phyloP scores from a whole-genome alignment of 2,888 invertebrate genomes.

The Ommatoiulus sabulosus region DNA sequence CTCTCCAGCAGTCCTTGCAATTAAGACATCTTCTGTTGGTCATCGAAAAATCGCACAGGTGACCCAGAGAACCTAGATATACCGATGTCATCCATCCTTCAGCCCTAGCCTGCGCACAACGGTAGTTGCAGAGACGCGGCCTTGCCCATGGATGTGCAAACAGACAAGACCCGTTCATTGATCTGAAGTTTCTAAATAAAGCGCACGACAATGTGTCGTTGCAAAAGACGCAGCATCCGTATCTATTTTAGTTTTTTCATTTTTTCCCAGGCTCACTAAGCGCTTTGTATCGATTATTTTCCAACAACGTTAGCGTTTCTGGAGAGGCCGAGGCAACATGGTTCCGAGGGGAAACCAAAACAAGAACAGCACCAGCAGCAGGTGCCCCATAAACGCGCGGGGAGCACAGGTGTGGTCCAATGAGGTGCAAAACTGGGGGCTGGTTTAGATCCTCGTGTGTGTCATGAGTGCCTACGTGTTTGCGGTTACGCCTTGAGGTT shows the following conservation, averaged over 20 bases:
- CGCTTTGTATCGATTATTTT: neutral
- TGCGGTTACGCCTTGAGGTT: neutral
- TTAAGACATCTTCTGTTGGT: no score
- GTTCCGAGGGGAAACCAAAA: neutral
- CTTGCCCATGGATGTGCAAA: neutral
- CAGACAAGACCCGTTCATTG: neutral
- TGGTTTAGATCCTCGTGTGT: neutral
- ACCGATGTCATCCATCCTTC: no score
- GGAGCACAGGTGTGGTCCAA: neutral
- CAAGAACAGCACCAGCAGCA: neutral
- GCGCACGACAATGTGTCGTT: neutral
- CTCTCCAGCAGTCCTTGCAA: no score
- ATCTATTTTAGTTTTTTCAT: conserved; percentile 1
- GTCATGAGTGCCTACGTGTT: neutral
- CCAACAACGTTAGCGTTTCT: neutral
- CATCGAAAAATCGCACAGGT: no score
- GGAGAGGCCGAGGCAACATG: no score
- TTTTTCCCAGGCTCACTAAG: neutral
- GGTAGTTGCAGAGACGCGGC: neutral
- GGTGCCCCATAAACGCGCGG: conserved; percentile 1
- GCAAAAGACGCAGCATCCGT: conserved; percentile 2
- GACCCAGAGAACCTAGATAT: no score
- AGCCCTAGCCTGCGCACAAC: no score
- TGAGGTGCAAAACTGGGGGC: neutral
- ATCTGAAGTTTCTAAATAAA: conserved; percentile 3